Percentiles rank a stretch among this genome's conserved stretches.
These are phyloP conservation scores for Avahi laniger DNA, from an alignment of 2,797 vertebrate species.

Conservation along the genomic window DNA sequence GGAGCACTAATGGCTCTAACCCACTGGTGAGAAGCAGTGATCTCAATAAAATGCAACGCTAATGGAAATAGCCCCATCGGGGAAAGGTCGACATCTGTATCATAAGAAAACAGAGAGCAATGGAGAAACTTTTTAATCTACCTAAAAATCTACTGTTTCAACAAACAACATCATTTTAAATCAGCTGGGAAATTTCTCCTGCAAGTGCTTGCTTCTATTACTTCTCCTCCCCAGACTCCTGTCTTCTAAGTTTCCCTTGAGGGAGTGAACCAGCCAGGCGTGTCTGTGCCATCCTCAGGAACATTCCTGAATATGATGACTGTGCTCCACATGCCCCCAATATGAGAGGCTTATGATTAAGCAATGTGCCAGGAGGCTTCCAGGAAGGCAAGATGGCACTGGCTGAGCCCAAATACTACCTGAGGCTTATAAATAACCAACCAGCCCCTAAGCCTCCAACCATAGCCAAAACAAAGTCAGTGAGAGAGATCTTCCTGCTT, in stretches of 20 bases:
- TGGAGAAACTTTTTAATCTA: conserved; percentile 28
- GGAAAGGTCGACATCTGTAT: conserved; percentile 56
- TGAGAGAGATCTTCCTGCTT: neutral
- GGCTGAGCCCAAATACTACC: neutral
- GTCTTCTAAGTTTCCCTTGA: neutral
- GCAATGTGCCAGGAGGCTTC: neutral
- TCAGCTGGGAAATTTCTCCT: conserved; percentile 50
- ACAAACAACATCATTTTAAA: conserved; percentile 10
- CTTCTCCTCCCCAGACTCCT: conserved; percentile 29
- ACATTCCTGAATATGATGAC: neutral
- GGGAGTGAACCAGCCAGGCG: neutral
- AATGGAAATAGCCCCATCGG: conserved; percentile 48
- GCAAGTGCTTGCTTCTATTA: neutral
- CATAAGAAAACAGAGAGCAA: conserved; percentile 56
- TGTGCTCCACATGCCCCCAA: neutral
- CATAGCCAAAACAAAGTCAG: neutral
- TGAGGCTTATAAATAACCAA: neutral
- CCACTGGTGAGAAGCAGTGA: conserved; percentile 53
- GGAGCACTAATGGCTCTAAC: conserved; percentile 65
- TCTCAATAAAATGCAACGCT: conserved; percentile 66
- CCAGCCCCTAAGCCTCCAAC: neutral
- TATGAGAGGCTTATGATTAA: neutral
- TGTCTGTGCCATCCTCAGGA: neutral
- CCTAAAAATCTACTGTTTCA: conserved; percentile 51
- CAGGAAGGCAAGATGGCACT: neutral